Base-by-base conservation (phyloP, 2,888 invertebrate species). In the Cactoblastis cactorum region DNA sequence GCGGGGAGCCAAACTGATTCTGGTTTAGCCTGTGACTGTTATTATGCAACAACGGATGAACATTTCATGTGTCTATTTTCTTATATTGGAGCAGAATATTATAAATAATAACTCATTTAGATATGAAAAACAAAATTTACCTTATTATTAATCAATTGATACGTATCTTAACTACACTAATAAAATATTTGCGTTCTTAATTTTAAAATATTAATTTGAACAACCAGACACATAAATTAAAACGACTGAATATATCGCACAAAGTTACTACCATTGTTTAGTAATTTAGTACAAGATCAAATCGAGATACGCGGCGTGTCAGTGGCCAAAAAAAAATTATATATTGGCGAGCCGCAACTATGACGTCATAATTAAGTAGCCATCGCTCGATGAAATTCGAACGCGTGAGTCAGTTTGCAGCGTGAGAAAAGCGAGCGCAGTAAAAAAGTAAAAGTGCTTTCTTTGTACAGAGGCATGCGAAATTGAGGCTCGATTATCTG, bases 361-460 rank as follows among this genome's bases (percentile, higher is more conserved):
- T 86, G 83, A 82, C 81, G 83, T 85, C 86, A 87, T 84, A 83
- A 86, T 84, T 81, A 81, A 78, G 70, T 83, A 72, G 58, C 69
- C 69, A 63, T 56, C 68, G 74, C 70, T 71, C 74, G 73, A 69
- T 63, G 66, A 70, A 74, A 72, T 71, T 68, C 61, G 64, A 64
- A 63, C 62, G 65, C 58, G 67, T 86, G 84, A 87, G 71, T 88
- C 83, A 84, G 70, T 66, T 58, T 56, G 54, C 55, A 63, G 69
- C 80, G 82, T 83, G 80, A 78, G 83, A 83, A 83, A 78, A 82
- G 69, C 64, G 67, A 68, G 67, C 67, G 66, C 66, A 73, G 74
- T 66, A 74, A 82, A 86, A 86, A 85, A 86, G 88, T 87, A 88
- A 87, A 80, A 86, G 87, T 83, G 67, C 80, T 84, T 82, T 85